Evolutionary conservation across 2,888 invertebrate genomes (phyloP).

Genomic region (Mythimna vitellina): DNA sequence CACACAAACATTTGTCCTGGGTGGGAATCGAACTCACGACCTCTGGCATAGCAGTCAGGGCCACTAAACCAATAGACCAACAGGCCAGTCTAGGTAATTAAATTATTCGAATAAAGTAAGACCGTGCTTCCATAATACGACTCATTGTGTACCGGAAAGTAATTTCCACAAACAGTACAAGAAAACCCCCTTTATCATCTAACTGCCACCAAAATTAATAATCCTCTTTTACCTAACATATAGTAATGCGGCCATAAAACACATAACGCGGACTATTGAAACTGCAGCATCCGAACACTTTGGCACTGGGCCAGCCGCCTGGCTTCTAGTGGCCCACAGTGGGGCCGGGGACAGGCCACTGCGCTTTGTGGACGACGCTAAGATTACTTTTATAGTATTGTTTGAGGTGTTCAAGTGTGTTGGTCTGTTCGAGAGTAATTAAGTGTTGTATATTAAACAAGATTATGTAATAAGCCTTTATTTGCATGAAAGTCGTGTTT

Average conservation of each 20-base stretch:
- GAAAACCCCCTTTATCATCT: not conserved
- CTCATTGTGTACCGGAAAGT: too few species aligned
- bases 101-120: too few species aligned
- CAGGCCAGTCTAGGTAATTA: too few species aligned
- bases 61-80: too few species aligned
- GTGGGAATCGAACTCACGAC: too few species aligned
- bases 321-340: slow-evolving; percentile 28
- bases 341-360: slow-evolving; percentile 10
- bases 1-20: too few species aligned
- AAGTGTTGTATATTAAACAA: not conserved
- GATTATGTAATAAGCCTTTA: not conserved
- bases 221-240: slow-evolving; percentile 27
- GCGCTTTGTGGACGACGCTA: slow-evolving; percentile 34
- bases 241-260: slow-evolving; percentile 48
- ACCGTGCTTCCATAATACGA: too few species aligned
- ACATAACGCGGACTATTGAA: slow-evolving; percentile 64
- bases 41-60: too few species aligned
- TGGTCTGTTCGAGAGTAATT: slow-evolving; percentile 25
- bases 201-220: slow-evolving; percentile 30
- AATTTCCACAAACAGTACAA: not conserved
- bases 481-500: too few species aligned
- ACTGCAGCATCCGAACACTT: slow-evolving; percentile 62
- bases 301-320: slow-evolving; percentile 64
- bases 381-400: slow-evolving; percentile 48
- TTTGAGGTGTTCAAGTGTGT: slow-evolving; percentile 38